A percentile compares a stretch with the other conserved stretches of the same genome.
These are phyloP conservation scores for Megaceryle alcyon DNA, from an alignment of 2,797 vertebrate species.

Conservation along the genomic window DNA sequence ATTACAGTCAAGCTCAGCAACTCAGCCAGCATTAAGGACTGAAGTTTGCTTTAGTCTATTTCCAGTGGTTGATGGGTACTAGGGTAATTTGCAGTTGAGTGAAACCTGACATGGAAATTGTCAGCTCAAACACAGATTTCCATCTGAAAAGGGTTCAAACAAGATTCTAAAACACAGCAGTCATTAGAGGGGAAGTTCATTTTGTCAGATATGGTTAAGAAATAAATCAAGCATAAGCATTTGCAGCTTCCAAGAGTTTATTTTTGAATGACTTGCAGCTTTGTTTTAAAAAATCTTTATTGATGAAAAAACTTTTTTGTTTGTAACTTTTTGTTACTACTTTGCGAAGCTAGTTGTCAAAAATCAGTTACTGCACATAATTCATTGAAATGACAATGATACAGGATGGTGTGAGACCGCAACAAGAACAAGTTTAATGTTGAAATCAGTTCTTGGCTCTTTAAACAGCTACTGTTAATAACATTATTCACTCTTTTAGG, in stretches of 20 bases:
- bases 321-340: neutral
- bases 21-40: neutral
- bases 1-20: neutral
- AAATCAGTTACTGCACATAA: neutral
- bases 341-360: neutral
- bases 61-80: neutral
- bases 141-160: slow-evolving; percentile 4
- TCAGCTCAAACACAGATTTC: neutral
- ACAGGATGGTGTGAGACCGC: neutral
- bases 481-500: neutral
- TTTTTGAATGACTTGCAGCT: neutral
- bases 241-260: neutral
- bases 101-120: neutral
- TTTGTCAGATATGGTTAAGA: neutral
- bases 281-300: neutral
- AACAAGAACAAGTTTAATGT: neutral
- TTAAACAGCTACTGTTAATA: neutral
- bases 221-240: neutral
- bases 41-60: slow-evolving; percentile 20
- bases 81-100: slow-evolving; percentile 15
- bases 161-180: neutral
- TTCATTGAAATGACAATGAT: neutral
- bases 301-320: neutral
- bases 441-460: neutral
- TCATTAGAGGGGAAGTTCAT: neutral